A percentile compares a stretch with the other conserved stretches of the same genome.
Evolutionary conservation across 2,797 vertebrate species (phyloP).

Genomic region (Cryptoprocta ferox): DNA sequence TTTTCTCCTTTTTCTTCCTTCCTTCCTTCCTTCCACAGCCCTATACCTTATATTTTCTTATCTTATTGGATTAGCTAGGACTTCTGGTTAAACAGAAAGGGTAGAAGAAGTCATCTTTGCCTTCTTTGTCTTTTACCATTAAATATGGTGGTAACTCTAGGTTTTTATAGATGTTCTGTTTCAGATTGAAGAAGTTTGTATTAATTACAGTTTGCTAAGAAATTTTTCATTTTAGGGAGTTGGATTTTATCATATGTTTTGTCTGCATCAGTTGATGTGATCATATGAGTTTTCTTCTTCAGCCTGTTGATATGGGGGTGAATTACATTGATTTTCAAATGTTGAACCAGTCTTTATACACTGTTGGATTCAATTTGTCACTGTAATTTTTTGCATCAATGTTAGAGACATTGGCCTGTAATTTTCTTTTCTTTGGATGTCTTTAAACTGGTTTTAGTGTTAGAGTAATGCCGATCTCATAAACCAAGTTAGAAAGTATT

Average conservation of each 20-base stretch:
- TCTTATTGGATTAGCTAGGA: background rate
- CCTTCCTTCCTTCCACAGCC: background rate
- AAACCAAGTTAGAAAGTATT: no score
- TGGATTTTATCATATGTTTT: background rate
- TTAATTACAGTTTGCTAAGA: background rate
- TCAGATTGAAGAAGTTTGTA: background rate
- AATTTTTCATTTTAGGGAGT: background rate
- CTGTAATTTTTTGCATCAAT: no score
- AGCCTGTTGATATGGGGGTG: background rate
- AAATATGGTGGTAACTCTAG: background rate
- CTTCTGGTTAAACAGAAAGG: background rate
- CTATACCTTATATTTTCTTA: background rate
- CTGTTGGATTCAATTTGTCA: no score
- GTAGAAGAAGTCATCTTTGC: background rate
- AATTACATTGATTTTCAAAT: background rate
- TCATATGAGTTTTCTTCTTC: background rate
- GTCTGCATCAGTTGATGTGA: background rate
- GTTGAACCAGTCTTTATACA: no score
- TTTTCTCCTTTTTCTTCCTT: background rate
- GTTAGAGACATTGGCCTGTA: no score
- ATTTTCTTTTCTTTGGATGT: no score
- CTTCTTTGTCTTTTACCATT: background rate
- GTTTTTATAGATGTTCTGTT: background rate
- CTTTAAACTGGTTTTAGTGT: no score
- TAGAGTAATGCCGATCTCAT: no score